phyloP scores from a whole-genome alignment of 2,888 invertebrate genomes.

The Ormyrus nitidulus region DNA sequence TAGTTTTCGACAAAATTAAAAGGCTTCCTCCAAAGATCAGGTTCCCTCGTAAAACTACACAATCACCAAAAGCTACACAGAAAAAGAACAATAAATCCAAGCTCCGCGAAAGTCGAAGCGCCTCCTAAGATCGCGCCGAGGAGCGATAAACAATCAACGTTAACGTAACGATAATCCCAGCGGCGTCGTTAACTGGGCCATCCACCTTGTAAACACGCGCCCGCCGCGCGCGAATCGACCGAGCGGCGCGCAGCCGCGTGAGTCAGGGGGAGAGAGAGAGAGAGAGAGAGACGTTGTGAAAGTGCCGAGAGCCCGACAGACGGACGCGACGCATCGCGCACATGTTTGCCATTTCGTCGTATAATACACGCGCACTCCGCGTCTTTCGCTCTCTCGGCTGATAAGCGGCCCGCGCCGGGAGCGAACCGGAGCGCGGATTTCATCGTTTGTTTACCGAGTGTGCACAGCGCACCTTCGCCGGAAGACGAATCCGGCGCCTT shows the following conservation, averaged over 20 bases:
- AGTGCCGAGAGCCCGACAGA: constrained; percentile 25
- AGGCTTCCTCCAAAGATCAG: too few relatives aligned
- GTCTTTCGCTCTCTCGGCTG: background rate
- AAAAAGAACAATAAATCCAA: too few relatives aligned
- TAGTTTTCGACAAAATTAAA: too few relatives aligned
- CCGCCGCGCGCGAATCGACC: background rate
- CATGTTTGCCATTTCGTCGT: constrained; percentile 46
- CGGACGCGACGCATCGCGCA: background rate
- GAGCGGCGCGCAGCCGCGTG: constrained; percentile 4
- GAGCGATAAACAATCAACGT: too few relatives aligned
- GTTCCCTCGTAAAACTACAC: too few relatives aligned
- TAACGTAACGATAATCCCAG: too few relatives aligned
- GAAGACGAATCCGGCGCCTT: too few relatives aligned
- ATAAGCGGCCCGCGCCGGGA: background rate
- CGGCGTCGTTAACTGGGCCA: constrained; percentile 17
- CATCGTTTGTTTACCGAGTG: constrained; percentile 42
- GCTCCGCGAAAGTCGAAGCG: too few relatives aligned
- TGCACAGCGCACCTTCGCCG: background rate
- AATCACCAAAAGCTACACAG: too few relatives aligned
- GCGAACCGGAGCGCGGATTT: constrained; percentile 20
- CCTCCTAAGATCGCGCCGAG: too few relatives aligned
- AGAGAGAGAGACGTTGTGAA: constrained; percentile 14
- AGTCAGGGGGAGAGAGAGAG: constrained; percentile 16
- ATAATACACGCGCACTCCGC: constrained; percentile 10
- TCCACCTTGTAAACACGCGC: background rate